Conservation (phyloP, 2,113 vertebrate genomes). For the Noturus placidus region DNA sequence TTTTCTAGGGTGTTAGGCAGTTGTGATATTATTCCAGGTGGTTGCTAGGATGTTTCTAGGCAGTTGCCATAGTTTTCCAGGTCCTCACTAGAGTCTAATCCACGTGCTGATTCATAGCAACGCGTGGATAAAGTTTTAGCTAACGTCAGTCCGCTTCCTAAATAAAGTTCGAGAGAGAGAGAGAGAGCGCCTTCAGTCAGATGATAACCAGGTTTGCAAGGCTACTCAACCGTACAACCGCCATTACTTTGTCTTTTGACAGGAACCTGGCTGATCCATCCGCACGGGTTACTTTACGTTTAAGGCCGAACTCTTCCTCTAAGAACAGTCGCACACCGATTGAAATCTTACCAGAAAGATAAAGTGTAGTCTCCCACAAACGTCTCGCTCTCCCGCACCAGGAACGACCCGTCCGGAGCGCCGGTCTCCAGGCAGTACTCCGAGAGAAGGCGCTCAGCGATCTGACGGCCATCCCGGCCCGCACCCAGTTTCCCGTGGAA, state of each 20-base stretch:
- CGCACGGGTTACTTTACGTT: not conserved
- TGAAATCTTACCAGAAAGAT: constrained; percentile 89
- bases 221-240: too few species aligned
- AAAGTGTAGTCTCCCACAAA: constrained; percentile 96
- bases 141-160: too few species aligned
- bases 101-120: too few species aligned
- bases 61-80: too few species aligned
- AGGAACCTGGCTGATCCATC: not conserved
- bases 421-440: constrained; percentile 95
- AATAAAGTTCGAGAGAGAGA: too few species aligned
- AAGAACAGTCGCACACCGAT: not conserved
- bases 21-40: too few species aligned
- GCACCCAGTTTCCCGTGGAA: constrained; percentile 95
- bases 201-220: too few species aligned
- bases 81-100: too few species aligned
- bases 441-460: constrained; percentile 88
- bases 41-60: too few species aligned
- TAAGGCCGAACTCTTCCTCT: not conserved
- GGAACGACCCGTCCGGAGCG: constrained; percentile 92
- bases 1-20: too few species aligned
- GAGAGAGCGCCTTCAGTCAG: too few species aligned
- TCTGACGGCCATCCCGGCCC: constrained; percentile 92
- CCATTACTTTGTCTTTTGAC: not conserved
- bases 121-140: too few species aligned
- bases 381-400: constrained; percentile 96